These are phyloP conservation scores for Himalopsyche kuldschensis DNA, from an alignment of 2,888 invertebrate genomes.

Conservation along the genomic window DNA sequence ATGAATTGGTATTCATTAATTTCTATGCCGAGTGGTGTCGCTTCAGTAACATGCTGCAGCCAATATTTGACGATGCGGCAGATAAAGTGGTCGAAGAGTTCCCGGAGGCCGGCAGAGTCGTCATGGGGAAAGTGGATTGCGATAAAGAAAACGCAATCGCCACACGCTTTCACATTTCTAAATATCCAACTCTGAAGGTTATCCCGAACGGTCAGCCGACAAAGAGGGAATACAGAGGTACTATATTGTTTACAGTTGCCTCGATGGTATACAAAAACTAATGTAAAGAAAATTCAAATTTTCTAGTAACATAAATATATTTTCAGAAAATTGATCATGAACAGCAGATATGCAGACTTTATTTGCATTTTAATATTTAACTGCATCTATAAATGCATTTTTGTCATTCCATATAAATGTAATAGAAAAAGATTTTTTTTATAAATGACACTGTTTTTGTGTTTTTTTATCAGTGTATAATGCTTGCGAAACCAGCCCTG, in stretches of 20 bases:
- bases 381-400: slow-evolving; percentile 6
- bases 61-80: slow-evolving; percentile 95
- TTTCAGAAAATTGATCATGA: neutral
- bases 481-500: too few species aligned
- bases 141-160: slow-evolving; percentile 88
- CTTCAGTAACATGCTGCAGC: slow-evolving; percentile 95
- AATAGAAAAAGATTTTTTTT: too few species aligned
- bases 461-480: too few species aligned
- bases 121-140: slow-evolving; percentile 96
- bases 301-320: neutral
- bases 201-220: slow-evolving; percentile 88
- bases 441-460: too few species aligned
- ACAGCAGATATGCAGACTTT: neutral
- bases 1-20: slow-evolving; percentile 97
- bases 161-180: slow-evolving; percentile 91
- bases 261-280: too few species aligned
- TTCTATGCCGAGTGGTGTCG: slow-evolving; percentile 99
- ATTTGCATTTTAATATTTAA: neutral
- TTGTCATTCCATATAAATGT: neutral
- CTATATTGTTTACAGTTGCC: neutral
- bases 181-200: slow-evolving; percentile 97
- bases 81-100: slow-evolving; percentile 79
- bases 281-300: neutral
- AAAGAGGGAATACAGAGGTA: slow-evolving; percentile 87
- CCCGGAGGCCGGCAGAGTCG: slow-evolving; percentile 80